Conservation (phyloP, 2,888 invertebrate genomes). For the Leucozona laternaria region DNA sequence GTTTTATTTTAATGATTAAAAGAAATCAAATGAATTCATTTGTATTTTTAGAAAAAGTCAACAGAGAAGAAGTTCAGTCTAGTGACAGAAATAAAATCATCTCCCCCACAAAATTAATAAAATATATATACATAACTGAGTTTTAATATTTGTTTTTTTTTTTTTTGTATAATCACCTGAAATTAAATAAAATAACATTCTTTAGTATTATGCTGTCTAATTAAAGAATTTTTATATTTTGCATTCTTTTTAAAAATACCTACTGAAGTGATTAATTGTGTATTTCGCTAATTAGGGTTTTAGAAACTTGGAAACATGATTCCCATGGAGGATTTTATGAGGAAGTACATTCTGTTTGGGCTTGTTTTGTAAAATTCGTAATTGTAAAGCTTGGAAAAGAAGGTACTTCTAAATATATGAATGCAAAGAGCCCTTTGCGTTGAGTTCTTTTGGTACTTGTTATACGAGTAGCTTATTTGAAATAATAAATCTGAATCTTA, state of each 20-base stretch:
- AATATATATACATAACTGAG: not conserved
- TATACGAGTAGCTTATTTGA: not conserved
- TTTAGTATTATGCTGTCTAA: not conserved
- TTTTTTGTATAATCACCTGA: not conserved
- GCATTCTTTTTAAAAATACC: not conserved
- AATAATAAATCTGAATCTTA: not conserved
- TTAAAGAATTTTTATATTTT: not conserved
- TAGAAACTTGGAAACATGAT: not conserved
- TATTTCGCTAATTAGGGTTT: conserved; percentile 5
- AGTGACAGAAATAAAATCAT: conserved; percentile 9
- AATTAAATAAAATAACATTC: not conserved
- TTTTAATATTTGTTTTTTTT: not conserved
- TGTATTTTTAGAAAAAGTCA: conserved; percentile 1
- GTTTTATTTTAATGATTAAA: not conserved
- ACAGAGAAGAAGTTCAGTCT: not conserved
- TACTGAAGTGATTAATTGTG: not conserved
- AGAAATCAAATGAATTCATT: not conserved
- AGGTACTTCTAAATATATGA: not conserved
- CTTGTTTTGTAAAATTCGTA: not conserved
- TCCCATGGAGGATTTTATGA: not conserved
- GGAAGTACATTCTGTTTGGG: not conserved
- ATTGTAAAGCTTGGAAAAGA: not conserved
- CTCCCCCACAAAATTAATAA: not conserved
- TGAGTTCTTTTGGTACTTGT: not conserved
- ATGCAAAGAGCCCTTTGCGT: not conserved